phyloP scores from a whole-genome alignment of 2,797 vertebrate species.

The Neopelma chrysocephalum region DNA sequence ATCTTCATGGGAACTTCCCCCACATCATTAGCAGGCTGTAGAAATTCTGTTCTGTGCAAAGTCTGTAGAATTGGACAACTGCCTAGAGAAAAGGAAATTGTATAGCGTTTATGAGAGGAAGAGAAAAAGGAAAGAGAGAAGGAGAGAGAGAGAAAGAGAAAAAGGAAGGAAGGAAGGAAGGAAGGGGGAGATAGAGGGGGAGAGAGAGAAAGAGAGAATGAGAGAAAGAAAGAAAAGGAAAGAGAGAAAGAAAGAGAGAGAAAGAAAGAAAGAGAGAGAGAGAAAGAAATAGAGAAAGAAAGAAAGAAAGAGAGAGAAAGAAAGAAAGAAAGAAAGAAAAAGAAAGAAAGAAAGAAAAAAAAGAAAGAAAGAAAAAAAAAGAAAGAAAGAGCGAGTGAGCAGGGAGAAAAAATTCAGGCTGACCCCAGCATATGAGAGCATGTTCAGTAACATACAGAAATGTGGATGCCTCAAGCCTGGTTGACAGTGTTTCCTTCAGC shows the following conservation, averaged over 20 bases:
- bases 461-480: background rate
- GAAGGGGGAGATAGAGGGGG: background rate
- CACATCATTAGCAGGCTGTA: background rate
- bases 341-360: rapidly evolving
- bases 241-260: rapidly evolving
- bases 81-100: background rate
- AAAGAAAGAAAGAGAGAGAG: too few relatives aligned
- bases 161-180: too few relatives aligned
- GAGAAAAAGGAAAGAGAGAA: background rate
- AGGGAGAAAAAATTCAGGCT: background rate
- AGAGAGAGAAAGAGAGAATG: too few relatives aligned
- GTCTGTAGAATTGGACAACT: background rate
- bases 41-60: background rate
- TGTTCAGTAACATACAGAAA: background rate
- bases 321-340: background rate
- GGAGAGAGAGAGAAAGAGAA: background rate
- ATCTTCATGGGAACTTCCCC: background rate
- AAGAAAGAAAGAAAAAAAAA: background rate
- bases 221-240: too few relatives aligned
- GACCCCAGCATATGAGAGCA: background rate
- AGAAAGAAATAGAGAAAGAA: background rate
- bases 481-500: background rate
- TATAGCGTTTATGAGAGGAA: background rate
- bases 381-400: too few relatives aligned
- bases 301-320: rapidly evolving